phyloP scores from a whole-genome alignment of 2,797 vertebrate species.

The Balearica regulorum region DNA sequence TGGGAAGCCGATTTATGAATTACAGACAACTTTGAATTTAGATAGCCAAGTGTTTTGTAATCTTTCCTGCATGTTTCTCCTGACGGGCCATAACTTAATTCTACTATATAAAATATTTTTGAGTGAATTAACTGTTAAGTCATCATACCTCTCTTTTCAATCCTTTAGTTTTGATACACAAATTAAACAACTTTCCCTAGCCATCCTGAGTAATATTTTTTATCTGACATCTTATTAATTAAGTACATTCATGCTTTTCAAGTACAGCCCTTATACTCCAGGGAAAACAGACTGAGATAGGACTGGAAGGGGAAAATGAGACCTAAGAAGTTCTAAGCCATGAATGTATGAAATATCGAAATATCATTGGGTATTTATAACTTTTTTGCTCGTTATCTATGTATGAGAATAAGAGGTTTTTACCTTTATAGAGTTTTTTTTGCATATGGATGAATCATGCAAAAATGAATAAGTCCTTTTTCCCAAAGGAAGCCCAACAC shows the following conservation, averaged over 20 bases:
- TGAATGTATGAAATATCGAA: background rate
- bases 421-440: background rate
- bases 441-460: background rate
- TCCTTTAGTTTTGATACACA: background rate
- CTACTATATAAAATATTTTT: background rate
- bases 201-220: background rate
- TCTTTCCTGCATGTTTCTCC: background rate
- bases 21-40: background rate
- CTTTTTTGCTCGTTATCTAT: background rate
- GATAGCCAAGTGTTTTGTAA: background rate
- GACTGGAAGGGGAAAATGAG: background rate
- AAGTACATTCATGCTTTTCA: background rate
- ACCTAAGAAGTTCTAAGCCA: background rate
- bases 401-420: background rate
- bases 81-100: background rate
- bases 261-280: accelerated
- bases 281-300: background rate
- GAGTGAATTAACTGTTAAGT: background rate
- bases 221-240: background rate
- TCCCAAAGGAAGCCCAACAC: background rate
- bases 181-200: background rate
- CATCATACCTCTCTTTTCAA: background rate
- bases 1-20: background rate
- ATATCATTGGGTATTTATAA: background rate
- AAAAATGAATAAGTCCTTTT: background rate